Evolutionary conservation across 2,888 invertebrate species (phyloP).

Genomic region (Stenchaetothrips biformis): DNA sequence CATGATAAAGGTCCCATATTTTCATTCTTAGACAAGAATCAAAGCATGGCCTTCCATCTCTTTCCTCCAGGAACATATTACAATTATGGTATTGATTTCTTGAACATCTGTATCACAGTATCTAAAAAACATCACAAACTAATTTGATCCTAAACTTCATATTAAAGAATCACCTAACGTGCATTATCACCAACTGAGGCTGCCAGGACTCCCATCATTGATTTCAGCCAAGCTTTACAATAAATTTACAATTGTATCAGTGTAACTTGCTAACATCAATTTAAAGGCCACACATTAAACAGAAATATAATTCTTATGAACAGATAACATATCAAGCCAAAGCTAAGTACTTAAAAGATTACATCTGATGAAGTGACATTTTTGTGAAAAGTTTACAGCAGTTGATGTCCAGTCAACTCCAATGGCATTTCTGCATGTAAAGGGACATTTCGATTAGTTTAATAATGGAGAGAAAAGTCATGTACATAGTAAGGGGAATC

Average conservation of each 20-base stretch:
- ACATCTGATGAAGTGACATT: background rate
- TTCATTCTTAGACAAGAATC: background rate
- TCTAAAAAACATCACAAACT: constrained; percentile 24
- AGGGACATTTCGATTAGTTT: too few species aligned
- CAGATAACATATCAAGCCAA: background rate
- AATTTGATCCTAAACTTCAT: constrained; percentile 24
- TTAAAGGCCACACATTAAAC: background rate
- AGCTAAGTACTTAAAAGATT: background rate
- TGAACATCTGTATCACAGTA: constrained; percentile 25
- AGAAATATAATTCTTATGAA: background rate
- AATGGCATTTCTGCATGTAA: background rate
- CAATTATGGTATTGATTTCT: background rate
- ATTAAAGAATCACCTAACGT: background rate
- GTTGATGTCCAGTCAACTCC: background rate
- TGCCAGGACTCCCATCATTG: background rate
- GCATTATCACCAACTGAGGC: background rate
- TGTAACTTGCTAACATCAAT: background rate
- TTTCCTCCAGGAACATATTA: background rate
- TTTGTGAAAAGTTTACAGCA: background rate
- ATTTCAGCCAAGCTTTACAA: background rate
- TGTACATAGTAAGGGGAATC: background rate
- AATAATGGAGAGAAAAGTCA: background rate
- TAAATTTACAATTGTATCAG: background rate
- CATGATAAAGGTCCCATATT: background rate
- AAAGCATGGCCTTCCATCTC: too few species aligned